Base-by-base conservation (phyloP, 2,797 vertebrate species). In the Pristis pectinata region DNA sequence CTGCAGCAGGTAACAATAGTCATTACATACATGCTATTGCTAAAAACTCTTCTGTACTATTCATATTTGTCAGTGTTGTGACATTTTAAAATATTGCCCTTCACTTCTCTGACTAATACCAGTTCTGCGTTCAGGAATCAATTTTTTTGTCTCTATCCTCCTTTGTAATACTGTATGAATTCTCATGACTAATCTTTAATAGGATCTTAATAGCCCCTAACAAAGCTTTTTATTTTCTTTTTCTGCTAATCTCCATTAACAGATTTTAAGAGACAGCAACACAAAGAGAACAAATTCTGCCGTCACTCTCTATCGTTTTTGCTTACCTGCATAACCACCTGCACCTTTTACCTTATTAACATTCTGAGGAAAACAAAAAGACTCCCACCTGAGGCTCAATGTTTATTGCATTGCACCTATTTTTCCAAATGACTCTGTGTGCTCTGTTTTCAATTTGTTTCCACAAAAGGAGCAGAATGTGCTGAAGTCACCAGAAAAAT, bases 361-460 rank as follows among this genome's bases (percentile, higher is more conserved):
- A 91, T 67, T 89, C 85, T 41, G 87, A 91, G 61, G n/a, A 67
- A 59, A 91, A 91, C 59, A 91, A 91, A 67, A 91, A 41, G 87
- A 91, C 64, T 91, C 87, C 34, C 87, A 91, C n/a, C 87, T 37
- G 27, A 87, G 59, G 22, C 61, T 41, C 34, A 19, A 22, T 24
- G n/a, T 37, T 91, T 91, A 67, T 61, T 67, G 87, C 61, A 64
- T 67, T 91, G 67, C 61, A 91, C 17, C 87, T 67, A 91, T 91
- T 91, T 74, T 67, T 41, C 17, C 87, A 24, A 64, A 91, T 41
- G 8, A 9, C 19, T 67, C 61, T 19, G 41, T 67, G 87, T 91
- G 87, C 11, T 87, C 83, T 17, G 56, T 61, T 91, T 91, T 67
- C n/a, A 41, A 41, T 91, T 67, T 91, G 59, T 85, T 85, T 56